Evolutionary conservation across 2,888 invertebrate species (phyloP).

Genomic region (Pollenia griseotomentosa): DNA sequence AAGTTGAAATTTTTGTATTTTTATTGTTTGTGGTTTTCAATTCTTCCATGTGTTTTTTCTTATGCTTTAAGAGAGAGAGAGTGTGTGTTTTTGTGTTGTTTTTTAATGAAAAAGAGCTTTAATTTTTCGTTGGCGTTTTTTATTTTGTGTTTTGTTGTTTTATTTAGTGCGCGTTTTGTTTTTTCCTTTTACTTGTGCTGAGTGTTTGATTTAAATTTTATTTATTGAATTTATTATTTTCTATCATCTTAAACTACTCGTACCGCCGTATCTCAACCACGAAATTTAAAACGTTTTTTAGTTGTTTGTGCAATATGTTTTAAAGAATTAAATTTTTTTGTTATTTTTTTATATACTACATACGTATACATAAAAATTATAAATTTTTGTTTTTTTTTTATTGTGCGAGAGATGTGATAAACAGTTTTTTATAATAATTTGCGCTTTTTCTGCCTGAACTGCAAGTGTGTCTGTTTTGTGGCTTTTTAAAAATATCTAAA

Average conservation of each 20-base stretch:
- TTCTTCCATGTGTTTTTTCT: constrained; percentile 35
- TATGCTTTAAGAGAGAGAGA: constrained; percentile 18
- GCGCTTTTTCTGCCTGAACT: constrained; percentile 5
- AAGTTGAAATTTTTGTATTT: not conserved
- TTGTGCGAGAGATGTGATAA: constrained; percentile 53
- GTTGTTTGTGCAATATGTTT: constrained; percentile 17
- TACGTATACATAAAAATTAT: too few species aligned
- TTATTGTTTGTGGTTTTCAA: constrained; percentile 15
- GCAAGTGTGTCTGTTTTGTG: not conserved
- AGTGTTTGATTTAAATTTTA: constrained; percentile 67
- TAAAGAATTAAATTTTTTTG: constrained; percentile 9
- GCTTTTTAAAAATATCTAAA: constrained; percentile 28
- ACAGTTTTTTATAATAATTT: constrained; percentile 43
- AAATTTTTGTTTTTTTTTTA: not conserved
- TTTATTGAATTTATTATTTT: constrained; percentile 72
- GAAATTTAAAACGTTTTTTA: constrained; percentile 2
- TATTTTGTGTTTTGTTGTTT: not conserved
- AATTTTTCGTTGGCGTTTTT: too few species aligned
- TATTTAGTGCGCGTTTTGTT: constrained; percentile 24
- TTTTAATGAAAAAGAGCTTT: too few species aligned
- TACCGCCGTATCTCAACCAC: constrained; percentile 3
- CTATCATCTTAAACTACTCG: constrained; percentile 60
- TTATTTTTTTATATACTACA: not conserved
- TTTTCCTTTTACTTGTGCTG: constrained; percentile 47
- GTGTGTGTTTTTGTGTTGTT: not conserved